A percentile compares a stretch with the other conserved stretches of the same genome.
phyloP scores from a whole-genome alignment of 1,140 invertebrate genomes.

The Megathymus violae region DNA sequence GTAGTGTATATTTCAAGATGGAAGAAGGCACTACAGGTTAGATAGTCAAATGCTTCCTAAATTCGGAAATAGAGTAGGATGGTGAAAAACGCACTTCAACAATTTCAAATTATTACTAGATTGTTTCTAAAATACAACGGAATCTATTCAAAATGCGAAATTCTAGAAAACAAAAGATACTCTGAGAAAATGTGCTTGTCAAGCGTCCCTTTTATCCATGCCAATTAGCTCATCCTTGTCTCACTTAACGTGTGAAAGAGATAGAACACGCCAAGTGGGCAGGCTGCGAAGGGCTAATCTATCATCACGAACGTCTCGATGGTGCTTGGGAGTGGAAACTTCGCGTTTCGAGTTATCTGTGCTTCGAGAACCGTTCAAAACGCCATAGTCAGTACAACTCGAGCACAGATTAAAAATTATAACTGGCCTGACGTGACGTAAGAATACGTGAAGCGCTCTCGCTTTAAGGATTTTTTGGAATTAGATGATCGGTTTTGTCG shows the following conservation, averaged over 20 bases:
- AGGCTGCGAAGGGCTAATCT: slow-evolving; percentile 45
- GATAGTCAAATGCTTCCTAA: too few relatives aligned
- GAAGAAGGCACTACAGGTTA: too few relatives aligned
- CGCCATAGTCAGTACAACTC: slow-evolving; percentile 26
- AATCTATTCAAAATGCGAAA: background rate
- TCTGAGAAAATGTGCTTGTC: slow-evolving; percentile 22
- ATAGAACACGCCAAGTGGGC: slow-evolving; percentile 11
- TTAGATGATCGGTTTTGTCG: slow-evolving; percentile 6
- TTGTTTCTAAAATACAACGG: too few relatives aligned
- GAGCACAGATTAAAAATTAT: slow-evolving; percentile 32
- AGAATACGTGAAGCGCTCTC: slow-evolving; percentile 13
- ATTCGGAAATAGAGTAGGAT: too few relatives aligned
- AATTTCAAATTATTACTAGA: too few relatives aligned
- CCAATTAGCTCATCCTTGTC: slow-evolving; percentile 18
- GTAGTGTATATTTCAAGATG: too few relatives aligned
- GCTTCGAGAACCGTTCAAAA: slow-evolving; percentile 22
- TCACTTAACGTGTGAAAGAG: slow-evolving; percentile 16
- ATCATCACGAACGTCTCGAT: slow-evolving; percentile 36
- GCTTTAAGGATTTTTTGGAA: slow-evolving; percentile 9
- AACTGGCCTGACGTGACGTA: slow-evolving; percentile 31
- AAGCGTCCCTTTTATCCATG: slow-evolving; percentile 34
- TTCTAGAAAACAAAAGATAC: background rate
- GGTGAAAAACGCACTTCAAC: too few relatives aligned
- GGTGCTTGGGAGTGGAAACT: slow-evolving; percentile 33
- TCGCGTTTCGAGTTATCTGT: slow-evolving; percentile 24